Percentiles rank a stretch among this genome's conserved stretches.
Evolutionary conservation across 2,888 invertebrate species (phyloP).

Genomic region (Vanessa cardui): DNA sequence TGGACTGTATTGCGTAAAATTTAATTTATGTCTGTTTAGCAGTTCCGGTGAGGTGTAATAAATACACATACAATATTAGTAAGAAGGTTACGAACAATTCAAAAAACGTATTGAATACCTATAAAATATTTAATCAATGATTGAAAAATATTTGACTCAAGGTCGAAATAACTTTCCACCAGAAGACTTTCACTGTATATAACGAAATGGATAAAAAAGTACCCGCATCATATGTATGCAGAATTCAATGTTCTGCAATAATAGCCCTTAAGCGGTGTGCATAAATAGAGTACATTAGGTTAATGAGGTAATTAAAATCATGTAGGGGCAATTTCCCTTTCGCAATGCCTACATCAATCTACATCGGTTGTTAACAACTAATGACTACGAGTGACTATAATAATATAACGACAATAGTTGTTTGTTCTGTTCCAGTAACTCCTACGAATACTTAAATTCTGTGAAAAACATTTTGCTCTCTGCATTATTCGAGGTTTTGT

Average conservation of each 20-base stretch:
- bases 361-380: conserved; percentile 53
- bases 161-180: conserved; percentile 12
- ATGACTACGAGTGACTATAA: conserved; percentile 51
- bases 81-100: neutral
- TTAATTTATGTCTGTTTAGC: no score
- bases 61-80: no score
- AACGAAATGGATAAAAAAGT: conserved; percentile 27
- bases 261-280: conserved; percentile 16
- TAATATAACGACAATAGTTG: conserved; percentile 46
- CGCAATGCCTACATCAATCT: conserved; percentile 51
- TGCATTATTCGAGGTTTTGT: neutral
- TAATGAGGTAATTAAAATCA: conserved; percentile 37
- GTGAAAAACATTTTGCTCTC: neutral
- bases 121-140: neutral
- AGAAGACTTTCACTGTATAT: conserved; percentile 16
- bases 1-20: no score
- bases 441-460: conserved; percentile 8
- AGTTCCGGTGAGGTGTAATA: no score
- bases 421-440: conserved; percentile 37
- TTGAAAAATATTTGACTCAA: neutral
- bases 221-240: conserved; percentile 31
- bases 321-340: conserved; percentile 57
- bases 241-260: conserved; percentile 16
- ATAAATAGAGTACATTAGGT: conserved; percentile 26
- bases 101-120: neutral